These are phyloP conservation scores for Zoanthus solanderi DNA, from an alignment of 92 coral and sea anemone genomes.

Conservation along the genomic window DNA sequence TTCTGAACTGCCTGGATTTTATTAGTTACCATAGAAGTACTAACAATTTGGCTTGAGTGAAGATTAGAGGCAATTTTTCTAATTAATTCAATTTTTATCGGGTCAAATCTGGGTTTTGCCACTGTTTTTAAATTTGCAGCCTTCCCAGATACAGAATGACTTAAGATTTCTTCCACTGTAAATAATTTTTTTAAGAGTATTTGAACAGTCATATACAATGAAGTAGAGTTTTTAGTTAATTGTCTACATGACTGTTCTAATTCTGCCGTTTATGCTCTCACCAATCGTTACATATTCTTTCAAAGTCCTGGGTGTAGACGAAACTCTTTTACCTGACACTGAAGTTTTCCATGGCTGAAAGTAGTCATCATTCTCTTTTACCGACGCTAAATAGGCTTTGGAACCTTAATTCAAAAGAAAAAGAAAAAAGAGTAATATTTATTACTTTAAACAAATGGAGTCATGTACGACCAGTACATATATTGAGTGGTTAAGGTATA, in stretches of 20 bases:
- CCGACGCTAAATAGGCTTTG: neutral
- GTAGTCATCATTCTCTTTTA: slow-evolving; percentile 14
- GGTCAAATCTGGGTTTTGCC: slow-evolving; percentile 48
- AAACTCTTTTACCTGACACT: slow-evolving; percentile 3
- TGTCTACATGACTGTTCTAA: slow-evolving; percentile 2
- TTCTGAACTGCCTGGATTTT: slow-evolving; percentile 49
- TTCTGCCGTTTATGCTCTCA: slow-evolving; percentile 17
- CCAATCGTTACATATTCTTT: neutral
- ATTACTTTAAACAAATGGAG: neutral
- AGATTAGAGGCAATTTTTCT: slow-evolving; percentile 14
- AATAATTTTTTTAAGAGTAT: slow-evolving; percentile 24
- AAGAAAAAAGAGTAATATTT: neutral
- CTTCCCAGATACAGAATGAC: slow-evolving; percentile 43
- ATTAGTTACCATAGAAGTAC: slow-evolving; percentile 1
- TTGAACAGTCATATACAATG: slow-evolving; percentile 26
- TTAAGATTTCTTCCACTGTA: slow-evolving; percentile 34
- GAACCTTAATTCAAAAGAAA: slow-evolving; percentile 3
- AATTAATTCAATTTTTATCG: slow-evolving; percentile 18
- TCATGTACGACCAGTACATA: neutral
- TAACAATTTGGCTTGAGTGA: slow-evolving; percentile 23
- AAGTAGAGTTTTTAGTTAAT: slow-evolving; percentile 29
- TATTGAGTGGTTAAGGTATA: neutral
- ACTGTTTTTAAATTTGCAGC: slow-evolving; percentile 37
- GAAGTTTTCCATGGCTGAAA: neutral
- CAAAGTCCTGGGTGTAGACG: slow-evolving; percentile 4